phyloP scores from a whole-genome alignment of 2,888 invertebrate genomes.

The Callimorpha dominula region DNA sequence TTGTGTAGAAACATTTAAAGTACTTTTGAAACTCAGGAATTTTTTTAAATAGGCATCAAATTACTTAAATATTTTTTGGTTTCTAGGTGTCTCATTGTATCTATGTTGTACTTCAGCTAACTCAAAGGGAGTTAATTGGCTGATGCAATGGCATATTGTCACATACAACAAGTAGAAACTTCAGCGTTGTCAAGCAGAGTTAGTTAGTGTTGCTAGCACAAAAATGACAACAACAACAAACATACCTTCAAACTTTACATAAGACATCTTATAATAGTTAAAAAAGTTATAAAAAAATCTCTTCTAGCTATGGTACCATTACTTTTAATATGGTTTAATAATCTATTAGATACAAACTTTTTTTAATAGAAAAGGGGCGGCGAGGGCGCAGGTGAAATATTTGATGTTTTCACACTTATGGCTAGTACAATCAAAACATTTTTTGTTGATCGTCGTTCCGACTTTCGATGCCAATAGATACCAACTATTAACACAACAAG shows the following conservation, averaged over 20 bases:
- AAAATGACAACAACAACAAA: too few species aligned
- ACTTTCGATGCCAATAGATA: constrained; percentile 44
- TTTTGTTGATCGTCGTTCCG: constrained; percentile 49
- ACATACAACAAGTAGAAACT: too few species aligned
- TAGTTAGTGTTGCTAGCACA: too few species aligned
- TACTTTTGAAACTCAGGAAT: too few species aligned
- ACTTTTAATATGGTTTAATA: constrained; percentile 3
- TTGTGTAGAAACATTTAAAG: not conserved
- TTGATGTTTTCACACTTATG: constrained; percentile 60
- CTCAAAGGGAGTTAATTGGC: too few species aligned
- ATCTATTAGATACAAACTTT: not conserved
- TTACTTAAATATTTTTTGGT: too few species aligned
- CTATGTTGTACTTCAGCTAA: too few species aligned
- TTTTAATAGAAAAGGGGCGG: not conserved
- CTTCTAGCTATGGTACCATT: not conserved
- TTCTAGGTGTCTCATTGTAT: too few species aligned
- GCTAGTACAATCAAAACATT: constrained; percentile 62
- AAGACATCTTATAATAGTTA: not conserved
- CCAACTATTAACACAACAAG: constrained; percentile 64
- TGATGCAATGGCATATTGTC: too few species aligned
- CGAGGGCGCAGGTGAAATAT: constrained; percentile 49
- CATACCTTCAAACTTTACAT: not conserved
- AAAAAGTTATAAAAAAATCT: not conserved
- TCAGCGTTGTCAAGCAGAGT: too few species aligned
- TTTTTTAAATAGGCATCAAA: too few species aligned